A percentile compares a stretch with the other conserved stretches of the same genome.
phyloP scores from a whole-genome alignment of 2,888 invertebrate species.

The Acanthacorydalis orientalis region DNA sequence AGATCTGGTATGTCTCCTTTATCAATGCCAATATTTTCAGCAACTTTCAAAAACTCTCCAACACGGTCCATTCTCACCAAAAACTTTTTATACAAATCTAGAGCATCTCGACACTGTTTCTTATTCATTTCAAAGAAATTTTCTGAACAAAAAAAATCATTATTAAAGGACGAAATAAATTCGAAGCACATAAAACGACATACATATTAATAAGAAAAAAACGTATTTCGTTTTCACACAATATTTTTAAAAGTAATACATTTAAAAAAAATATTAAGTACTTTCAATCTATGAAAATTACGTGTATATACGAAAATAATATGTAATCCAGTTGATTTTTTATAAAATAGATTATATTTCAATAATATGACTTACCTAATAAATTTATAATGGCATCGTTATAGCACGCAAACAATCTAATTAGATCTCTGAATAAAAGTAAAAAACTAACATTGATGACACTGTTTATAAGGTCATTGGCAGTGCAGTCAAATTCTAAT shows the following conservation, averaged over 20 bases:
- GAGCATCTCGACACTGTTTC: constrained; percentile 92
- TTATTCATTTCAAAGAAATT: constrained; percentile 99
- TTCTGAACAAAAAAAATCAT: constrained; percentile 34
- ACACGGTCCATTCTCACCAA: constrained; percentile 97
- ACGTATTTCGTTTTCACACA: no score
- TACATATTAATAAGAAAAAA: no score
- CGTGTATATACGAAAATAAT: no score
- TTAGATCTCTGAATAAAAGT: constrained; percentile 68
- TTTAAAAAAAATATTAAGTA: no score
- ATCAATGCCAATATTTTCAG: constrained; percentile 87
- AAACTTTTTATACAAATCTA: constrained; percentile 98
- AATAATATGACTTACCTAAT: constrained; percentile 41
- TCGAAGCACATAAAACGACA: no score
- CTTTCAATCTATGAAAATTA: no score
- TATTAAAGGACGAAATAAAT: no score
- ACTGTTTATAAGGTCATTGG: constrained; percentile 92
- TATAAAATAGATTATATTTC: no score
- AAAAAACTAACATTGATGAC: constrained; percentile 73
- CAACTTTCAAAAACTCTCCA: constrained; percentile 89
- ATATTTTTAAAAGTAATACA: neutral
- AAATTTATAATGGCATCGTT: constrained; percentile 99
- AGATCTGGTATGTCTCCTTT: constrained; percentile 97
- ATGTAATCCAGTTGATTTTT: no score
- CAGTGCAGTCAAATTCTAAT: constrained; percentile 92
- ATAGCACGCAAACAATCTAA: constrained; percentile 93